Conservation (phyloP, 23 tunicate genomes). For the Oikopleura dioica region DNA sequence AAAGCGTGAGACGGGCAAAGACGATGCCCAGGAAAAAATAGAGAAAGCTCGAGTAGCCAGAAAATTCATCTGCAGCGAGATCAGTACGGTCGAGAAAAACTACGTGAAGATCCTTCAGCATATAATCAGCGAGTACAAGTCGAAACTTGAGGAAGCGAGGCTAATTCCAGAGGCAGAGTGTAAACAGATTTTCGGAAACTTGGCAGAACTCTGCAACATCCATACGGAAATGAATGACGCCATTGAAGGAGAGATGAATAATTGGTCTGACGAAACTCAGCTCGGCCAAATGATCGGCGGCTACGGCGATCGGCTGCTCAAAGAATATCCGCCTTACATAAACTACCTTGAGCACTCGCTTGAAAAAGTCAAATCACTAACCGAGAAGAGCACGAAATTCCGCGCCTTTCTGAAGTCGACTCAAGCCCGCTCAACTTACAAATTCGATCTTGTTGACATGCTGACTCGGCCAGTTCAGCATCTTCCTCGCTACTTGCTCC, state of each 20-base stretch:
- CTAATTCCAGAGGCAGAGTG: neutral
- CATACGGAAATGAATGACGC: neutral
- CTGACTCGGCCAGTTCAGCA: neutral
- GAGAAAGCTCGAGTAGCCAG: neutral
- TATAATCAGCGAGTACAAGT: neutral
- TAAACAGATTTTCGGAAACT: neutral
- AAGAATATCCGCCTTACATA: neutral
- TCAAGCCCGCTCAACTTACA: neutral
- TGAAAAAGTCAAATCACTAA: neutral
- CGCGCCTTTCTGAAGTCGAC: neutral
- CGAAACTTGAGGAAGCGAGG: neutral
- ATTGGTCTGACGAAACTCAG: neutral
- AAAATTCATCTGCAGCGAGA: neutral
- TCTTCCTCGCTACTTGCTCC: neutral
- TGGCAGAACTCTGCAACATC: neutral
- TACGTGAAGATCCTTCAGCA: neutral
- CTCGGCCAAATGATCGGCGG: neutral
- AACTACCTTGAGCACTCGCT: conserved; percentile 4
- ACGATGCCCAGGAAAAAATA: neutral
- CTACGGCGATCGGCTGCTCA: neutral
- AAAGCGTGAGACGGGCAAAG: neutral
- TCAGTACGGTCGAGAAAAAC: neutral
- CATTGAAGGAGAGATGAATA: neutral
- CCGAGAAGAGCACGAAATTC: neutral
- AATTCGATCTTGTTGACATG: neutral